Conservation (phyloP, 1,140 invertebrate species). For the Metopolophium dirhodum region DNA sequence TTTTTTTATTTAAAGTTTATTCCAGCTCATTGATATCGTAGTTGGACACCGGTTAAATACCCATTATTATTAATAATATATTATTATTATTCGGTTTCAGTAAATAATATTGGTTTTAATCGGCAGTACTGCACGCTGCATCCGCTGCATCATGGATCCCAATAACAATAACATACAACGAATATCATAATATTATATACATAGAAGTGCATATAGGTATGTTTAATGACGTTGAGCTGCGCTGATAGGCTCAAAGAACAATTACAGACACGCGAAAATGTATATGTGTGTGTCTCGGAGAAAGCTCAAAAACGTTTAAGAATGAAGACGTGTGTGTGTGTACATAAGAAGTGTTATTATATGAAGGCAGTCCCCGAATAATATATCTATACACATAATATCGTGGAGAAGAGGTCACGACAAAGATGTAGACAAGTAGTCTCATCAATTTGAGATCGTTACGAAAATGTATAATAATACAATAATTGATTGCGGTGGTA, state of each 20-base stretch:
- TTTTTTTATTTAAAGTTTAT: conserved; percentile 5
- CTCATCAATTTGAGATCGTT: not conserved
- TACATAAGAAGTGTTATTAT: not conserved
- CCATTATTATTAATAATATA: not conserved
- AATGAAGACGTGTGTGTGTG: not conserved
- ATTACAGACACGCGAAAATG: not conserved
- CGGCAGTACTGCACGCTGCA: not conserved
- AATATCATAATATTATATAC: not conserved
- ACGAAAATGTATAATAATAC: not conserved
- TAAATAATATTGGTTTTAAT: not conserved
- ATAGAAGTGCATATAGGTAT: too few relatives aligned
- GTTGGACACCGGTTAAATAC: not conserved
- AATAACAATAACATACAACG: not conserved
- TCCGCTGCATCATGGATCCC: not conserved
- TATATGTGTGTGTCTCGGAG: not conserved
- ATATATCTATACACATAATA: not conserved
- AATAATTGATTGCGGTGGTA: not conserved
- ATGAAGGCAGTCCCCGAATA: not conserved
- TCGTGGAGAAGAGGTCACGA: not conserved
- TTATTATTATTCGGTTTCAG: not conserved
- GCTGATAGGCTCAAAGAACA: not conserved
- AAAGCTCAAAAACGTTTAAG: conserved; percentile 20
- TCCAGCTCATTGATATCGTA: not conserved
- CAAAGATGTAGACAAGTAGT: not conserved
- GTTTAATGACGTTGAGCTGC: not conserved